Conservation (phyloP, 2,113 vertebrate genomes). For the Platichthys flesus region DNA sequence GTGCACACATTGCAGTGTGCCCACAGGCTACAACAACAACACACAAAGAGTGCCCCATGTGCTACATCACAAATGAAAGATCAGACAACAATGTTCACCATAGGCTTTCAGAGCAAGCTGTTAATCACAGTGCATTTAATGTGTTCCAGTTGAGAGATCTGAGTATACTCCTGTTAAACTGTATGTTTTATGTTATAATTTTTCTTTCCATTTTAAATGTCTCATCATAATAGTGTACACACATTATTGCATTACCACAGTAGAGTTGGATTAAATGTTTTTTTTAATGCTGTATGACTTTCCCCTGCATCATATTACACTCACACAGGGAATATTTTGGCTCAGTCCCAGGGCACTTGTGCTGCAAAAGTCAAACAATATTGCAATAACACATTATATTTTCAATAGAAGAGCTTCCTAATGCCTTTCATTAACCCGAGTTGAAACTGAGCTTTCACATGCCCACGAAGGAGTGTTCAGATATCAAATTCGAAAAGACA, state of each 20-base stretch:
- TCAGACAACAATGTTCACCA: conserved; percentile 77
- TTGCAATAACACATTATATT: neutral
- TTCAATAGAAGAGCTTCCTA: conserved; percentile 12
- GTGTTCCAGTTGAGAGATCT: conserved; percentile 71
- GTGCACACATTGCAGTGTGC: conserved; percentile 53
- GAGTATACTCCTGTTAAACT: conserved; percentile 60
- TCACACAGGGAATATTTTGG: neutral
- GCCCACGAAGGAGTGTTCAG: conserved; percentile 64
- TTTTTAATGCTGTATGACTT: conserved; percentile 20
- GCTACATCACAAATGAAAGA: conserved; percentile 78
- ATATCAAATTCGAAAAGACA: conserved; percentile 81
- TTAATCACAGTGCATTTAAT: conserved; percentile 77
- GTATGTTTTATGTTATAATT: conserved; percentile 30
- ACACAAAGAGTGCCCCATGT: conserved; percentile 77
- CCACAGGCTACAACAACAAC: conserved; percentile 66
- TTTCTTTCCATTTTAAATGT: conserved; percentile 25
- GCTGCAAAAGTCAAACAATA: neutral
- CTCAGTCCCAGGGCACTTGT: conserved; percentile 1
- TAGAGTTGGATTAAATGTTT: conserved; percentile 44
- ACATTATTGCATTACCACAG: conserved; percentile 20
- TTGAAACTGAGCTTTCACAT: conserved; percentile 33
- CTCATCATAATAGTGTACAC: conserved; percentile 45
- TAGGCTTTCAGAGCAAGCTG: conserved; percentile 66
- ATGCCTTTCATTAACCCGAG: conserved; percentile 34
- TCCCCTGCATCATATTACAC: conserved; percentile 15